A percentile compares a stretch with the other conserved stretches of the same genome.
Conservation (phyloP, 2,113 vertebrate species). For the Anas platyrhynchos region DNA sequence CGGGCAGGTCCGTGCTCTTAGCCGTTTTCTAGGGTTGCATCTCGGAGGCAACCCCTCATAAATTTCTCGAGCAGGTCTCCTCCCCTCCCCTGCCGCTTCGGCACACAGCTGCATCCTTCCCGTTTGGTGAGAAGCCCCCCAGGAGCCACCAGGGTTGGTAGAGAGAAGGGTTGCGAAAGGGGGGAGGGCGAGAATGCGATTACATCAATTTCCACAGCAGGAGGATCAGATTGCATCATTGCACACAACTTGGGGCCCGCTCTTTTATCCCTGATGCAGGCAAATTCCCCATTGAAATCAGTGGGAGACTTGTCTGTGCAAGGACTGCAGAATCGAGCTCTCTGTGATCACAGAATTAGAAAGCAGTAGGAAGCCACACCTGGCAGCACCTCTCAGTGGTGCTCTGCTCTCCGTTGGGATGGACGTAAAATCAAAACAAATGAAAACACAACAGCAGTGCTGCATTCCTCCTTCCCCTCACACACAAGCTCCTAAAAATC, state of each 20-base stretch:
- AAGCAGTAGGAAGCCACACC: conserved; percentile 56
- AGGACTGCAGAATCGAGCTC: conserved; percentile 9
- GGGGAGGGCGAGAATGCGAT: conserved; percentile 30
- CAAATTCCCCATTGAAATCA: conserved; percentile 55
- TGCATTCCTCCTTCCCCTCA: not conserved
- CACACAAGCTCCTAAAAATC: not conserved
- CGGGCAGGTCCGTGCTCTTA: not conserved
- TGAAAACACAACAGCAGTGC: accelerated
- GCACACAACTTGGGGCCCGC: conserved; percentile 42
- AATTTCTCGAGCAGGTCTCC: conserved; percentile 21
- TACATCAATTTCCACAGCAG: conserved; percentile 64
- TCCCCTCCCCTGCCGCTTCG: not conserved
- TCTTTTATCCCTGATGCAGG: conserved; percentile 55
- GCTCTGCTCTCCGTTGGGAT: not conserved
- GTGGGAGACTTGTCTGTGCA: conserved; percentile 26
- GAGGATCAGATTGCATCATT: conserved; percentile 56
- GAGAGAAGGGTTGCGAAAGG: not conserved
- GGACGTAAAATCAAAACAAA: conserved; percentile 28
- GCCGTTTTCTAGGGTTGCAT: not conserved
- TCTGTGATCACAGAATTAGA: conserved; percentile 50
- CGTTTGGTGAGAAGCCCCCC: not conserved
- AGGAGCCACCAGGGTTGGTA: not conserved
- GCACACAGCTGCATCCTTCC: conserved; percentile 31
- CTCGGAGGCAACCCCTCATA: not conserved
- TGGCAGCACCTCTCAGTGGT: conserved; percentile 29